Percentiles rank a stretch among this genome's conserved stretches.
Evolutionary conservation across 2,888 invertebrate genomes (phyloP).

Genomic region (Globia sparganii): DNA sequence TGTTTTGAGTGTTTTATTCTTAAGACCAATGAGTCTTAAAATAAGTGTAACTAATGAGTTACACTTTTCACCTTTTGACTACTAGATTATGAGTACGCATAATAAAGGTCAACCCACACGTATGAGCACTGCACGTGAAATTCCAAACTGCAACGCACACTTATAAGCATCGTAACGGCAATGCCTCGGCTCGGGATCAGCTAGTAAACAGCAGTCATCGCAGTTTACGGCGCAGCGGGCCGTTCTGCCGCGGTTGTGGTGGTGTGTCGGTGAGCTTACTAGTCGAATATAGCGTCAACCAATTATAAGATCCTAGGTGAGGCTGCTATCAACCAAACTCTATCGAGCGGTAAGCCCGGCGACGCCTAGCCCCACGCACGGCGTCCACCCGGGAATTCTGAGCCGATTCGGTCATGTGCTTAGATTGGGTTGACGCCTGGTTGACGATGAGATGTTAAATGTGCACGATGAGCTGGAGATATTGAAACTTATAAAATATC

Average conservation of each 20-base stretch:
- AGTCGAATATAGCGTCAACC: background rate
- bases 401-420: background rate
- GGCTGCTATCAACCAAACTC: background rate
- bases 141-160: background rate
- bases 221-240: background rate
- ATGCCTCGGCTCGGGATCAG: background rate
- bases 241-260: background rate
- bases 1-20: slow-evolving; percentile 14
- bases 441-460: background rate
- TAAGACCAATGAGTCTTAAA: no score
- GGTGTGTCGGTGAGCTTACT: background rate
- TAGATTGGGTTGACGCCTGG: background rate
- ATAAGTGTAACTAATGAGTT: no score
- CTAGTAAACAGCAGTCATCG: background rate
- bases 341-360: background rate
- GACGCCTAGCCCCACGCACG: background rate
- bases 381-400: background rate
- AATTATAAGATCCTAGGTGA: background rate
- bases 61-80: background rate
- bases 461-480: no score
- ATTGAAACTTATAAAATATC: background rate
- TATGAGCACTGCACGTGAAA: background rate
- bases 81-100: background rate
- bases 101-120: background rate
- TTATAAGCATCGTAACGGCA: background rate